Base-by-base conservation (phyloP, 2,888 invertebrate genomes). In the Spodoptera picta region DNA sequence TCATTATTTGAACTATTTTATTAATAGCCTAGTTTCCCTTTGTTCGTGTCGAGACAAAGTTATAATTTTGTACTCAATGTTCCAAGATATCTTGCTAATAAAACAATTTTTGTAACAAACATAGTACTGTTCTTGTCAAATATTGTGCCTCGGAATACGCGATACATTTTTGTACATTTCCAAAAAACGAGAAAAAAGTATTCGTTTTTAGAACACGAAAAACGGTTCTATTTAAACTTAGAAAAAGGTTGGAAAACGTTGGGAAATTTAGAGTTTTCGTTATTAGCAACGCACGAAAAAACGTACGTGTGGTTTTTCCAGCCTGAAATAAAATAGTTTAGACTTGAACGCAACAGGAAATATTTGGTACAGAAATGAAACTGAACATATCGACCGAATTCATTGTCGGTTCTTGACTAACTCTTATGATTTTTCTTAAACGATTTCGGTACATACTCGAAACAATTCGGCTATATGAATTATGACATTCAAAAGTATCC, bases 1-100 rank as follows among this genome's bases (percentile, higher is more conserved):
- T 61, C 65, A 62, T 69, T 78, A 68, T 63, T 75, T 77, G 77
- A 79, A 79, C 75, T 81, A 65, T 65, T 70, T 80, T 67, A 84
- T 81, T 77, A 77, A 74, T 70, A 73, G 69, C 74, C 70, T 64
- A 71, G 65, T 76, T 82, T 69, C 58, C 59, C 65, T 69, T 36
- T 70, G 73, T 75, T 65, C 51, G 57, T 56, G 47, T 59, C 27
- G 10, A 47, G 45, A 53, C 6, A 36, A 55, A 46, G 43, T 53
- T 53, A 23, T 55, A 19, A 43, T 52, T 23, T 50, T 31, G 23
- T 54, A 43, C 11, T 14, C 24, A 49, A 6, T 36, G 9, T 36
- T 9, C 7, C 6, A 36, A 36, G 36, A 36, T 36, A 9, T 36
- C 36, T 36, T 36, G 36, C 27, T 9, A 36, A 36, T 36, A 36